phyloP scores from a whole-genome alignment of 2,888 invertebrate species.

The Sphecodes monilicornis region DNA sequence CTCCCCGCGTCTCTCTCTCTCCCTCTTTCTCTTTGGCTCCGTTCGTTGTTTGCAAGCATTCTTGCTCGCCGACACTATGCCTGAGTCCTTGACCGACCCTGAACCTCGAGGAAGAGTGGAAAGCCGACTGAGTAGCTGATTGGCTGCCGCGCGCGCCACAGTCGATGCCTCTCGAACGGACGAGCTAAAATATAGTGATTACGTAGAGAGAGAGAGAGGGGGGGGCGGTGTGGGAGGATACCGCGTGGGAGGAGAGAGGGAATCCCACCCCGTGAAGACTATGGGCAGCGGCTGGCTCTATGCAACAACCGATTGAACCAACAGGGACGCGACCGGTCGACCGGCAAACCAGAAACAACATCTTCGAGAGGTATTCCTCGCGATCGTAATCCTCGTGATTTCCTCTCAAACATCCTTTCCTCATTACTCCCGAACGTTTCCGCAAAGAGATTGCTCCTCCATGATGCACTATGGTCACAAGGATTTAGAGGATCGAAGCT shows the following conservation, averaged over 20 bases:
- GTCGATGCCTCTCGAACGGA: constrained; percentile 74
- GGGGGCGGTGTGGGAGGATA: constrained; percentile 52
- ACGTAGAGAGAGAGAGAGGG: constrained; percentile 49
- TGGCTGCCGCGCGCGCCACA: constrained; percentile 71
- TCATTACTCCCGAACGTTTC: constrained; percentile 12
- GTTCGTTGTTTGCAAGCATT: constrained; percentile 17
- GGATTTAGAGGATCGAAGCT: no score
- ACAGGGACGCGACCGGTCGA: constrained; percentile 35
- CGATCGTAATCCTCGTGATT: constrained; percentile 13
- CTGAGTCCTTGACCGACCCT: constrained; percentile 84
- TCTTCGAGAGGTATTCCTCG: constrained; percentile 21
- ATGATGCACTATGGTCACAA: no score
- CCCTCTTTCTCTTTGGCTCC: background rate
- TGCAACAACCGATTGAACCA: constrained; percentile 46
- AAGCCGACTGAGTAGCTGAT: constrained; percentile 71
- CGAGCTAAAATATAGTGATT: constrained; percentile 80
- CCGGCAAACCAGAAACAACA: constrained; percentile 43
- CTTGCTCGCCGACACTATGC: constrained; percentile 49
- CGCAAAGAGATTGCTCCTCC: background rate
- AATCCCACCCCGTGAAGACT: no score
- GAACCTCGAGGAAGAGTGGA: constrained; percentile 81
- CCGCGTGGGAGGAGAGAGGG: background rate
- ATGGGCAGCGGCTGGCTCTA: no score
- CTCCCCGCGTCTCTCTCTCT: background rate
- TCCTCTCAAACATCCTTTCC: background rate